These are phyloP conservation scores for Pseudomyrmex cubaensis DNA, from an alignment of 1,140 invertebrate genomes.

Conservation along the genomic window DNA sequence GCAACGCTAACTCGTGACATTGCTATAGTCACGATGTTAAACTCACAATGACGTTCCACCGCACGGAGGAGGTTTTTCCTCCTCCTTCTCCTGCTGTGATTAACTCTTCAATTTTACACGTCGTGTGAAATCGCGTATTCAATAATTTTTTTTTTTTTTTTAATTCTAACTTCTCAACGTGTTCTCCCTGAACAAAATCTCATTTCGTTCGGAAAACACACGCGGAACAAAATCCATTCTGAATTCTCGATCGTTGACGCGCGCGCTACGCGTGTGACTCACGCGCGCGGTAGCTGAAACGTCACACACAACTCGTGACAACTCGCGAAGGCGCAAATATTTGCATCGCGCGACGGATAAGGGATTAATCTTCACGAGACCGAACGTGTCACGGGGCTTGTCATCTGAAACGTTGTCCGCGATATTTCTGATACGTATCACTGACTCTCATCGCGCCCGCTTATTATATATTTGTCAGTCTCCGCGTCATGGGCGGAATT, in stretches of 20 bases:
- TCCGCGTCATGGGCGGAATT: neutral
- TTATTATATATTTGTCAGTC: constrained; percentile 1
- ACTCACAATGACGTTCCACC: constrained; percentile 29
- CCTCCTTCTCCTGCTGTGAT: constrained; percentile 9
- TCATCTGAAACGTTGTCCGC: neutral
- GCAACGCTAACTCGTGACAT: constrained; percentile 38
- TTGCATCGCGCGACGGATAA: constrained; percentile 20
- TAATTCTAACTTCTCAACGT: no score
- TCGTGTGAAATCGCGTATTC: no score
- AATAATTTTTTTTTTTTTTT: no score
- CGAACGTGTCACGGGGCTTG: constrained; percentile 5
- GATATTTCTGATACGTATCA: constrained; percentile 8
- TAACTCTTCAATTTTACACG: neutral
- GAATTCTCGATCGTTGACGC: constrained; percentile 5
- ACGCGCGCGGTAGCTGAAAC: neutral
- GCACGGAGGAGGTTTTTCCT: constrained; percentile 9
- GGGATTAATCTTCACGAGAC: constrained; percentile 23
- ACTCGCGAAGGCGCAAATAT: constrained; percentile 14
- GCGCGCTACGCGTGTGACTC: neutral
- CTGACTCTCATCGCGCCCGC: neutral
- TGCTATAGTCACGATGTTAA: constrained; percentile 51
- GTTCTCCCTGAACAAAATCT: no score
- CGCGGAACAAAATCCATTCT: no score
- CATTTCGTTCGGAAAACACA: no score
- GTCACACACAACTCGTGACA: neutral